Evolutionary conservation across 2,888 invertebrate genomes (phyloP).

Genomic region (Junonia oenone): DNA sequence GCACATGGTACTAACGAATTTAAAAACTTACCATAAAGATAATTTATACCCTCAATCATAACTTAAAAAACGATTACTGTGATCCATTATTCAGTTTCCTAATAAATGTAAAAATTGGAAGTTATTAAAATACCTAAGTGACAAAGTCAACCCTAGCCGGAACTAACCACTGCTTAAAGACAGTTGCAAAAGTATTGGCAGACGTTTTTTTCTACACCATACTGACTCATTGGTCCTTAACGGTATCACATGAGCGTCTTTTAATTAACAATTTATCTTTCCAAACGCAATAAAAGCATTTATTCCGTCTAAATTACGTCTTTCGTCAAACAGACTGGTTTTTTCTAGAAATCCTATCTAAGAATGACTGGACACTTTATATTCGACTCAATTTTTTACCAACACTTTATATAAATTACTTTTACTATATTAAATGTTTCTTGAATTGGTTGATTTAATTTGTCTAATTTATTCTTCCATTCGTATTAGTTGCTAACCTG

Average conservation of each 20-base stretch:
- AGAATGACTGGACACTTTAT: slow-evolving; percentile 8
- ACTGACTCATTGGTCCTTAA: slow-evolving; percentile 10
- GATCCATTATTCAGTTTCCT: no score
- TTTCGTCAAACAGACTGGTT: slow-evolving; percentile 12
- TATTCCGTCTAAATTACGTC: slow-evolving; percentile 4
- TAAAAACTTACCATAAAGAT: no score
- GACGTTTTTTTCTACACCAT: not conserved
- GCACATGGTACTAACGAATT: no score
- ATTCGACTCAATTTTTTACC: slow-evolving; percentile 1
- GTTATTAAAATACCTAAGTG: no score
- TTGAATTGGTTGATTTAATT: not conserved
- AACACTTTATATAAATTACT: slow-evolving; percentile 5
- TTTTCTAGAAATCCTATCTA: slow-evolving; percentile 21
- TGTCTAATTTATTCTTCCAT: not conserved
- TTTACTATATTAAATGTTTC: not conserved
- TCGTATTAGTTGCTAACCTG: not conserved
- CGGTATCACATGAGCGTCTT: slow-evolving; percentile 16
- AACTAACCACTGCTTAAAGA: not conserved
- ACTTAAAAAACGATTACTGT: no score
- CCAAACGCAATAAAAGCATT: slow-evolving; percentile 13
- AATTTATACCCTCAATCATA: no score
- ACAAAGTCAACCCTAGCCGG: no score
- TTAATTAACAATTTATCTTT: slow-evolving; percentile 17
- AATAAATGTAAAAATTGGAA: no score
- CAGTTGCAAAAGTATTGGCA: not conserved